A percentile compares a stretch with the other conserved stretches of the same genome.
These are phyloP conservation scores for Lepidotrigona ventralis DNA, from an alignment of 1,140 invertebrate genomes.

Conservation along the genomic window DNA sequence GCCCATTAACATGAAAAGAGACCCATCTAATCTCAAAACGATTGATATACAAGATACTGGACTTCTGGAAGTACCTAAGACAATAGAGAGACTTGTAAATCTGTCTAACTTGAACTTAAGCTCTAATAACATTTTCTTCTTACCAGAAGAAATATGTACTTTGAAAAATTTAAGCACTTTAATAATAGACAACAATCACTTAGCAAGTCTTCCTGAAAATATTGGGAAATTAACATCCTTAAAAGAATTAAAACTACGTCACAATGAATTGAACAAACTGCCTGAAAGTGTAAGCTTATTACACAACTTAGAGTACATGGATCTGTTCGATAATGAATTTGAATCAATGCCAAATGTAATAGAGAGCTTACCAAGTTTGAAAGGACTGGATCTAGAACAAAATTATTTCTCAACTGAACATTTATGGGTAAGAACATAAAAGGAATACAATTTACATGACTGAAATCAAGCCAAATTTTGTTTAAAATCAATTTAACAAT, in stretches of 20 bases:
- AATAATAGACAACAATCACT: constrained; percentile 47
- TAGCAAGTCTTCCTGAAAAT: constrained; percentile 58
- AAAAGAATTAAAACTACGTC: constrained; percentile 48
- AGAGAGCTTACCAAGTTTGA: constrained; percentile 38
- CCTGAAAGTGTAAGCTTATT: constrained; percentile 61
- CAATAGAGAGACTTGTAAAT: constrained; percentile 58
- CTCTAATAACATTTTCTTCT: constrained; percentile 57
- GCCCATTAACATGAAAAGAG: constrained; percentile 51
- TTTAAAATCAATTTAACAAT: background rate
- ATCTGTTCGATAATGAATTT: constrained; percentile 70
- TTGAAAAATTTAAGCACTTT: constrained; percentile 61
- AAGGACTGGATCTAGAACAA: constrained; percentile 65
- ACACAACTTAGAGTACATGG: constrained; percentile 57
- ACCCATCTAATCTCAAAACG: constrained; percentile 41
- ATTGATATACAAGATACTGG: constrained; percentile 44
- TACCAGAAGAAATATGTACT: constrained; percentile 65
- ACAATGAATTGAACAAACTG: constrained; percentile 61
- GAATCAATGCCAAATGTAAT: constrained; percentile 41
- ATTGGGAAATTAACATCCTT: constrained; percentile 59
- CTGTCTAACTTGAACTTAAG: constrained; percentile 60
- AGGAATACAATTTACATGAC: background rate
- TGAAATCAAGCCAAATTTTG: background rate
- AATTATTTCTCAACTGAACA: constrained; percentile 57
- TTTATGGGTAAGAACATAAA: constrained; percentile 51
- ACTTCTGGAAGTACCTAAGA: constrained; percentile 42